Percentiles rank a stretch among this genome's conserved stretches.
These are phyloP conservation scores for Pemphigus obesinymphae DNA, from an alignment of 1,140 invertebrate genomes.

Conservation along the genomic window DNA sequence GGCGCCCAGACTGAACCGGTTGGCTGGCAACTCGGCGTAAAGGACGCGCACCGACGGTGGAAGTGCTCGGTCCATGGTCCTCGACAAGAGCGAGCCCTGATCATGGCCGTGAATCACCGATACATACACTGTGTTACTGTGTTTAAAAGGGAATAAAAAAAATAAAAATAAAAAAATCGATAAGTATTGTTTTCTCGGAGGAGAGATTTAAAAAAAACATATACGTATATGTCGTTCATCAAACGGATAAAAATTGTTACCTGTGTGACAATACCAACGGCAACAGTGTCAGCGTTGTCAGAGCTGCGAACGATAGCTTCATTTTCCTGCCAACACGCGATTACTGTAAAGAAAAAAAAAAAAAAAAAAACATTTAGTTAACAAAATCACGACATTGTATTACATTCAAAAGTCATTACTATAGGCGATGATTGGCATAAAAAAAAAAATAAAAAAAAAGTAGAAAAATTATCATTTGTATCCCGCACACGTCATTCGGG, in stretches of 20 bases:
- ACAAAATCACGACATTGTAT: neutral
- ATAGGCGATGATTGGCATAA: no score
- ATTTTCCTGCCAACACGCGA: slow-evolving; percentile 11
- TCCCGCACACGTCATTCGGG: no score
- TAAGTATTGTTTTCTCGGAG: no score
- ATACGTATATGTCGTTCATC: no score
- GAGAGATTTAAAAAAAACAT: no score
- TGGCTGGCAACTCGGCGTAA: slow-evolving; percentile 8
- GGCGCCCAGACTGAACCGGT: slow-evolving; percentile 13
- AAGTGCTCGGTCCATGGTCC: slow-evolving; percentile 19
- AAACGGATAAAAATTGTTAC: neutral
- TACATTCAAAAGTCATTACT: no score
- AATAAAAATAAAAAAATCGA: neutral
- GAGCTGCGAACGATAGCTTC: neutral
- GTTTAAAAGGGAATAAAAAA: neutral
- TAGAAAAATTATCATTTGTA: no score
- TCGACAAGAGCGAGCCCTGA: neutral
- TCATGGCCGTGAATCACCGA: slow-evolving; percentile 30
- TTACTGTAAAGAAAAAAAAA: neutral
- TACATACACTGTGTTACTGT: slow-evolving; percentile 5
- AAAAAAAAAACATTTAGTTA: neutral
- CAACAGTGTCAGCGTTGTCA: neutral
- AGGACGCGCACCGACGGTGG: slow-evolving; percentile 6
- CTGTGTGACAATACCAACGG: neutral
- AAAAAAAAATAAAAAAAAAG: no score